Conservation (phyloP, 2,797 vertebrate genomes). For the Dipus sagitta region DNA sequence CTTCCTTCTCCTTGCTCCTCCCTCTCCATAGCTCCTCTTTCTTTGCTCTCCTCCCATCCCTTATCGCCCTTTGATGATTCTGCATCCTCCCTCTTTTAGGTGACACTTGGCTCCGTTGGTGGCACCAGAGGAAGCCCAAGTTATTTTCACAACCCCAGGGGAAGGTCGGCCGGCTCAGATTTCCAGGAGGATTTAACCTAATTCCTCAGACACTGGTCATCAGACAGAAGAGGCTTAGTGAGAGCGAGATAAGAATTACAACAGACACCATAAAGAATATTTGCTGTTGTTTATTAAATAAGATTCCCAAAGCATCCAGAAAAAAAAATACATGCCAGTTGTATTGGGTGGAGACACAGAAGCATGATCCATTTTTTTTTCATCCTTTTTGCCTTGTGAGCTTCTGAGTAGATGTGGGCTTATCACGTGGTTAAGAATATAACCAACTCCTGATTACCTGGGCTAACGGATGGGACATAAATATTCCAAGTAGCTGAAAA, state of each 20-base stretch:
- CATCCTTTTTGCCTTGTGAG: background rate
- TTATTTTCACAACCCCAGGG: background rate
- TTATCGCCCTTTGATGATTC: background rate
- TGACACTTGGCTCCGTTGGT: background rate
- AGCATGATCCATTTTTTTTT: background rate
- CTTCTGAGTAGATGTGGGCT: background rate
- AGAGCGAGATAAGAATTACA: constrained; percentile 31
- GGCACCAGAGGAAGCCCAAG: background rate
- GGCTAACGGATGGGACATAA: background rate
- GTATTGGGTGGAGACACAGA: background rate
- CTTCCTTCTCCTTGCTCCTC: background rate
- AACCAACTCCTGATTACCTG: background rate
- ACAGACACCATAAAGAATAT: background rate
- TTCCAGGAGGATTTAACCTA: constrained; percentile 49
- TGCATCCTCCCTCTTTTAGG: background rate
- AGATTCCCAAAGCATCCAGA: background rate
- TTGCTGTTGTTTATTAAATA: background rate
- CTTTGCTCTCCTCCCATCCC: background rate
- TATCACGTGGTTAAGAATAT: background rate
- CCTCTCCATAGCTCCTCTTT: background rate
- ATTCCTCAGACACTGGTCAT: constrained; percentile 16
- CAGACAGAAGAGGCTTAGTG: constrained; percentile 43
- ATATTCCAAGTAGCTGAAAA: constrained; percentile 2
- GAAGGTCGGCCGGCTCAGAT: background rate
- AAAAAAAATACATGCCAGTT: background rate